Conservation (phyloP, 2,888 invertebrate species). For the Chironomus riparius region DNA sequence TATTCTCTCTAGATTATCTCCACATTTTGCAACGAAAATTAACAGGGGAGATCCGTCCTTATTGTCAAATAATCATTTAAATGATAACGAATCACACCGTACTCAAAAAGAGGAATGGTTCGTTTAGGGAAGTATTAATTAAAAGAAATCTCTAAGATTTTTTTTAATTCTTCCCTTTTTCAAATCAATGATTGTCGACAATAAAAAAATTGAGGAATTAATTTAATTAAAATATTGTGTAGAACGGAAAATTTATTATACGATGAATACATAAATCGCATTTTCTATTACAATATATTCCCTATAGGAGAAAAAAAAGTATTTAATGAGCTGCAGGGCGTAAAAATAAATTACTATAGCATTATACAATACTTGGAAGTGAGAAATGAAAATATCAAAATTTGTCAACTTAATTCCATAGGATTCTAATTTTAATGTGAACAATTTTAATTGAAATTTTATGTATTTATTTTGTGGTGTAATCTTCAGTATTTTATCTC, state of each 20-base stretch:
- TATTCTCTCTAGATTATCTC: conserved; percentile 13
- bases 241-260: not conserved
- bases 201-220: not conserved
- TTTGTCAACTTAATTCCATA: not conserved
- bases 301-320: not conserved
- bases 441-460: not conserved
- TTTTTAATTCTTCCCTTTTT: not conserved
- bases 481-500: too few relatives aligned
- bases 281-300: not conserved
- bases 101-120: conserved; percentile 18
- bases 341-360: not conserved
- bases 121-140: not conserved
- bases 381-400: not conserved
- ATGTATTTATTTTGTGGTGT: too few relatives aligned
- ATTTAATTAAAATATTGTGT: conserved; percentile 5
- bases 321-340: conserved; percentile 5
- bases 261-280: not conserved
- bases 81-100: not conserved
- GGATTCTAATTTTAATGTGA: not conserved
- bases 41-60: conserved; percentile 23
- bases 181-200: not conserved
- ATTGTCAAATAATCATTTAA: conserved; percentile 22
- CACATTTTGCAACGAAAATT: conserved; percentile 13
- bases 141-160: not conserved
- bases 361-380: not conserved